Evolutionary conservation across 2,113 vertebrate genomes (phyloP).

Genomic region (Oreochromis aureus): DNA sequence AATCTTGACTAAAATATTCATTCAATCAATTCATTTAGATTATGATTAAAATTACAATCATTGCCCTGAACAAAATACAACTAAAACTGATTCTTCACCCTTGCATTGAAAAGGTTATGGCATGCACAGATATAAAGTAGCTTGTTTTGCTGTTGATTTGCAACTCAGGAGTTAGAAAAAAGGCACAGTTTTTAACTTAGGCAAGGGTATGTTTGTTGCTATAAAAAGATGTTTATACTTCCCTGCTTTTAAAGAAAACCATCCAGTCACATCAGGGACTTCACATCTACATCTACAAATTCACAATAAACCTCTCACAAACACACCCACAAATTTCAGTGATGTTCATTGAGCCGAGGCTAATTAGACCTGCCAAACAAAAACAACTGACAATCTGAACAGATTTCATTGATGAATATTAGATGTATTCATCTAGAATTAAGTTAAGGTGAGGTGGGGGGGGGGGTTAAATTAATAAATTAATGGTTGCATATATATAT

Average conservation of each 20-base stretch:
- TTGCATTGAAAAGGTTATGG: neutral
- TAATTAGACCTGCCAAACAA: slow-evolving; percentile 36
- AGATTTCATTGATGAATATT: slow-evolving; percentile 46
- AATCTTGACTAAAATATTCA: neutral
- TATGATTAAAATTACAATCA: neutral
- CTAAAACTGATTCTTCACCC: neutral
- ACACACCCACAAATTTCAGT: slow-evolving; percentile 1
- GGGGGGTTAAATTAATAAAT: slow-evolving; percentile 62
- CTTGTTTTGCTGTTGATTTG: neutral
- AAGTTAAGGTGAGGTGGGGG: slow-evolving; percentile 43
- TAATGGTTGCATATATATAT: slow-evolving; percentile 50
- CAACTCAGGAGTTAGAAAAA: neutral
- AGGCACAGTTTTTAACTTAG: neutral
- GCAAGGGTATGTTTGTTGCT: neutral
- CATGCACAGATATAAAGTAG: neutral
- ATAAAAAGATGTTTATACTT: neutral
- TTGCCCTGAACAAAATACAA: neutral
- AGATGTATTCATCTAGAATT: slow-evolving; percentile 39
- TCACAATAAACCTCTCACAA: neutral
- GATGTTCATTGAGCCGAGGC: neutral
- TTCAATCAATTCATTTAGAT: neutral
- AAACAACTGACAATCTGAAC: slow-evolving; percentile 40
- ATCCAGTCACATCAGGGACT: neutral
- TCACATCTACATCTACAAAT: neutral
- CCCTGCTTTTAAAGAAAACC: neutral